A percentile compares a stretch with the other conserved stretches of the same genome.
Evolutionary conservation across 2,797 vertebrate species (phyloP).

Genomic region (Lithobates sylvaticus): DNA sequence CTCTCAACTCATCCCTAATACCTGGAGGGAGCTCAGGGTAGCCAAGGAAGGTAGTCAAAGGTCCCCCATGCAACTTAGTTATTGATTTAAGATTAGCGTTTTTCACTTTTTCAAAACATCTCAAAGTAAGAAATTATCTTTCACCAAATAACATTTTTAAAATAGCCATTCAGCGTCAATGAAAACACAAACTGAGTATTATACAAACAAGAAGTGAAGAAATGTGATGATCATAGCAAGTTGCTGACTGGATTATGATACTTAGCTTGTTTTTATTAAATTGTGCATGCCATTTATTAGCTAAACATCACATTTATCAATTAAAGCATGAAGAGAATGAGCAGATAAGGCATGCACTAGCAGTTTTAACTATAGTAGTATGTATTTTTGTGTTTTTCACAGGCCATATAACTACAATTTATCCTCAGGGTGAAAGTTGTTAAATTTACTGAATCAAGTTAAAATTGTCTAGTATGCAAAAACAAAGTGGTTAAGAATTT

Average conservation of each 20-base stretch:
- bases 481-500: conserved; percentile 48
- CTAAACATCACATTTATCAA: conserved; percentile 54
- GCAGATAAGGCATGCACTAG: conserved; percentile 50
- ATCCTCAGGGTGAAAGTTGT: conserved; percentile 55
- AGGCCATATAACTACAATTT: conserved; percentile 43
- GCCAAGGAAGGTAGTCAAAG: no score
- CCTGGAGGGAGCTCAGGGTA: no score
- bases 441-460: conserved; percentile 58
- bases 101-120: no score
- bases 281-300: conserved; percentile 50
- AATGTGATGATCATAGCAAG: conserved; percentile 25
- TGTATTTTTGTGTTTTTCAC: conserved; percentile 41
- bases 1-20: no score
- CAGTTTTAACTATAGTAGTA: conserved; percentile 49
- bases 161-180: neutral
- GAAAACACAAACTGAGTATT: neutral
- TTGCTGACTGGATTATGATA: conserved; percentile 9
- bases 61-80: no score
- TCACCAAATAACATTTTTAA: neutral
- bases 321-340: conserved; percentile 47
- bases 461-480: conserved; percentile 60
- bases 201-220: conserved; percentile 12
- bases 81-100: no score
- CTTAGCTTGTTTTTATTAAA: conserved; percentile 40
- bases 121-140: no score